Conservation (phyloP, 2,797 vertebrate genomes). For the Ctenopoma multispine region DNA sequence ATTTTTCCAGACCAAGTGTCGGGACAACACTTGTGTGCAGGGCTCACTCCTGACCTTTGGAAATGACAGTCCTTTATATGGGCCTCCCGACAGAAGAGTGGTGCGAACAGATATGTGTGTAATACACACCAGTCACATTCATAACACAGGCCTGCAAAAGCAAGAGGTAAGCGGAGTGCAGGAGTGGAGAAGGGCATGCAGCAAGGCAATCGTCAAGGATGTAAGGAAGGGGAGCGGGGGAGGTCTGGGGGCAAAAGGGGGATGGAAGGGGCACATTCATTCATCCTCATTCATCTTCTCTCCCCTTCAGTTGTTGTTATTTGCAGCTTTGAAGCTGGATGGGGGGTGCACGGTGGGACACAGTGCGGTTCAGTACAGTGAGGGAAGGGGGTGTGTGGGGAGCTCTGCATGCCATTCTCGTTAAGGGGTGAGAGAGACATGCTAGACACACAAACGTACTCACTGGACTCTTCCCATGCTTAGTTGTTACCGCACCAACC, state of each 20-base stretch:
- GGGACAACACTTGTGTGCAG: constrained; percentile 86
- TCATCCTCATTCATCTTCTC: constrained; percentile 81
- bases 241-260: constrained; percentile 34
- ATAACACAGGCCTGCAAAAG: constrained; percentile 80
- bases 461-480: constrained; percentile 62
- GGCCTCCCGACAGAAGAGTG: constrained; percentile 78
- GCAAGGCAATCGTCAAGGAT: constrained; percentile 63
- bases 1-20: constrained; percentile 80
- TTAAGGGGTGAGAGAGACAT: constrained; percentile 74
- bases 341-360: constrained; percentile 72
- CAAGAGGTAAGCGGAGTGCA: constrained; percentile 47
- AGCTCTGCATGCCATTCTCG: constrained; percentile 76
- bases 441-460: constrained; percentile 63
- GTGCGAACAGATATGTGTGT: constrained; percentile 84
- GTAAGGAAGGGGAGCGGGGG: constrained; percentile 49
- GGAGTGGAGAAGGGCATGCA: constrained; percentile 50
- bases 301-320: constrained; percentile 79
- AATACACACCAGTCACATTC: constrained; percentile 85
- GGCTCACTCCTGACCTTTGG: constrained; percentile 86
- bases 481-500: constrained; percentile 53
- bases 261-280: constrained; percentile 73
- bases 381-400: constrained; percentile 62
- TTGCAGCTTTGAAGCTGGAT: constrained; percentile 79
- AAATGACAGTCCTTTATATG: constrained; percentile 87
- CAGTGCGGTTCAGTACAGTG: constrained; percentile 77